These are phyloP conservation scores for Clivina fossor DNA, from an alignment of 2,888 invertebrate genomes.

Conservation along the genomic window DNA sequence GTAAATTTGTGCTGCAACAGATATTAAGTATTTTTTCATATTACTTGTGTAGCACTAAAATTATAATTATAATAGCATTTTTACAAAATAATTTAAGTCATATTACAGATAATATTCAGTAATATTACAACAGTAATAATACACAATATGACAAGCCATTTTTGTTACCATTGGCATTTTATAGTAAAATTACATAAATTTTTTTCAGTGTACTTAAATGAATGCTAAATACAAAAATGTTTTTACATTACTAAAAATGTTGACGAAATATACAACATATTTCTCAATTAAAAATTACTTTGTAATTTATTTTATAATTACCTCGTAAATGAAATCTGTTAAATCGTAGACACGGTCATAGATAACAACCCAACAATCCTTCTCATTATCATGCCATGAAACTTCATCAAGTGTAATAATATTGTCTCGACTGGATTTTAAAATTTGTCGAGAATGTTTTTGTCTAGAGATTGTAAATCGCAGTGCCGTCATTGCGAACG, in stretches of 20 bases:
- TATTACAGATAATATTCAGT: no score
- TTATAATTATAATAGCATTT: no score
- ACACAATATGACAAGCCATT: background rate
- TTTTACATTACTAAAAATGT: background rate
- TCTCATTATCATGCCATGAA: constrained; percentile 68
- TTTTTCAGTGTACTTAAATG: background rate
- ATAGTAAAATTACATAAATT: background rate
- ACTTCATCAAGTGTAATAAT: constrained; percentile 74
- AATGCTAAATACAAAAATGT: background rate
- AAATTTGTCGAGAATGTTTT: background rate
- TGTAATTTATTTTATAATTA: constrained; percentile 48
- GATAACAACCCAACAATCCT: constrained; percentile 85
- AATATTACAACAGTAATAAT: no score
- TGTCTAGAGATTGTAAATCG: constrained; percentile 8
- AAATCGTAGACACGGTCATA: constrained; percentile 85
- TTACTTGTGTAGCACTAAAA: no score
- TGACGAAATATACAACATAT: background rate
- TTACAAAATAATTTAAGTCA: no score
- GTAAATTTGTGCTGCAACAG: no score
- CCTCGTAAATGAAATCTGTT: constrained; percentile 72
- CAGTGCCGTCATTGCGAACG: constrained; percentile 25
- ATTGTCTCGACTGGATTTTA: constrained; percentile 49
- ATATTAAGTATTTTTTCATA: no score
- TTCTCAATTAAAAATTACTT: background rate
- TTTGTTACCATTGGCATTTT: no score